Conservation (phyloP, 2,888 invertebrate species). For the Chloroclysta siterata region DNA sequence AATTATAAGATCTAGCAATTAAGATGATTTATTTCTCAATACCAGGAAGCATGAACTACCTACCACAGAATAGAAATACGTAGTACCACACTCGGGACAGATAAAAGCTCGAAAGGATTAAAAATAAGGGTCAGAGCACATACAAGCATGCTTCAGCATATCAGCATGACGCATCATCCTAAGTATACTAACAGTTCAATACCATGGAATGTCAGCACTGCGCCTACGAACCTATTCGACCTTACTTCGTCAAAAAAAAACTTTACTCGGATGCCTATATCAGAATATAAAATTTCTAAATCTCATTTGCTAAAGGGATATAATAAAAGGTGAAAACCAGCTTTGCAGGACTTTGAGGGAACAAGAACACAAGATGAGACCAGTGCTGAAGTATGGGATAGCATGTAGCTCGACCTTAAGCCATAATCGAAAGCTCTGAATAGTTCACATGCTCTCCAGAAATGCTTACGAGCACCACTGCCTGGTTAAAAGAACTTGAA, state of each 20-base stretch:
- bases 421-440: constrained; percentile 5
- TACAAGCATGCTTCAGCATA: neutral
- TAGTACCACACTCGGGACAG: constrained; percentile 8
- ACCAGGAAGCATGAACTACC: constrained; percentile 12
- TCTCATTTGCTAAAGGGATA: too few relatives aligned
- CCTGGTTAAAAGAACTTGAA: neutral
- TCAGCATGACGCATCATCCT: neutral
- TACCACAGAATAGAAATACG: neutral
- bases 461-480: constrained; percentile 4
- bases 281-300: too few relatives aligned
- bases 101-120: constrained; percentile 14
- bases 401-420: neutral
- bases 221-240: too few relatives aligned
- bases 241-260: too few relatives aligned
- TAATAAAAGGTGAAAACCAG: too few relatives aligned
- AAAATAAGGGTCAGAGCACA: neutral
- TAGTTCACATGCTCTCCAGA: constrained; percentile 13
- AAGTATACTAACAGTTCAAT: neutral
- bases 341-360: too few relatives aligned
- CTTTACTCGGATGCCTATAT: too few relatives aligned
- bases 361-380: too few relatives aligned
- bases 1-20: constrained; percentile 28
- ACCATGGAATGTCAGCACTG: neutral
- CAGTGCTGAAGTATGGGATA: neutral
- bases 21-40: constrained; percentile 28